Evolutionary conservation across 2,888 invertebrate species (phyloP), one percentile per base, ranked within the genome.

Genomic region (Nysson spinosus): DNA sequence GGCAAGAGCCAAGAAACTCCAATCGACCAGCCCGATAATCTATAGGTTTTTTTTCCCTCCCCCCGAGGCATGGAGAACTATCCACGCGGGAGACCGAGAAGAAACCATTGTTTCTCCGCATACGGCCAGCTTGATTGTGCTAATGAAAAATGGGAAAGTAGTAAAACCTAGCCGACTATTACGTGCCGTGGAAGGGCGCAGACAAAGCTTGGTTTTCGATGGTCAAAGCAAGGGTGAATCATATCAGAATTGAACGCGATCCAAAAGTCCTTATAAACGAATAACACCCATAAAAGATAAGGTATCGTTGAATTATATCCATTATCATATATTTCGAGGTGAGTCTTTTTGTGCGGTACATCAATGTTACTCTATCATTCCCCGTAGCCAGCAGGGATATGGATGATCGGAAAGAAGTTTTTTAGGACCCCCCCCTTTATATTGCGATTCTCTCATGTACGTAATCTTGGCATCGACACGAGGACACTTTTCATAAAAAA

Each of bases 251-350:
- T 82, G 82, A 82, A 82, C 78, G 64, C 75, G 71, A 78, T 83
- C 80, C 82, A 82, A 82, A 81, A 80, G 68, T 68, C 72, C 75
- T 82, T 77, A 81, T 80, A 80, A 83, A 78, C 78, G 79, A 80
- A 79, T 80, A 79, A 78, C 73, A 71, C 61, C 72, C 75, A 70
- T 75, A 69, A 76, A 70, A 62, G 70, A 76, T 80, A 78, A 82
- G 78, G 79, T 80, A 81, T 75, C 72, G 78, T 61, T 55, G 72
- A 72, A 78, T 77, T 77, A 76, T 81, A 65, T 64, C 75, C 67
- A 76, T 78, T 80, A 78, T 79, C 78, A 72, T 79, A 74, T 76
- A 79, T 80, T 72, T 62, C 24, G 30, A 9, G 16, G 17, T 14
- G 20, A 26, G 32, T 22, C 26, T 34, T 54, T 61, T 75, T 74